Evolutionary conservation across 1,140 invertebrate genomes (phyloP).

Genomic region (Listronotus oregonensis): DNA sequence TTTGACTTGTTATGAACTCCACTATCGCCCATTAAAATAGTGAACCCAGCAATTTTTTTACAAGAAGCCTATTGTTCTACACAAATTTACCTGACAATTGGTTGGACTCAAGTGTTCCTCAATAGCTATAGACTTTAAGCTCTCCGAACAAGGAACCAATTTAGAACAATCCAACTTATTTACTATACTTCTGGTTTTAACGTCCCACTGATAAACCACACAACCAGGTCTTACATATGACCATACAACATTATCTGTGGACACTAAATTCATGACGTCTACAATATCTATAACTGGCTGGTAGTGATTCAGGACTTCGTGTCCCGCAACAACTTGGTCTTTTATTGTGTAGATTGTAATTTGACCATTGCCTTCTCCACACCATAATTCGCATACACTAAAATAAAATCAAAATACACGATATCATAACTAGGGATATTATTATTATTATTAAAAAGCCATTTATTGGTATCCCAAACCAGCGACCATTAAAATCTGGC

Average conservation of each 20-base stretch:
- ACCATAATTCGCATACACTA: constrained; percentile 72
- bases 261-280: constrained; percentile 67
- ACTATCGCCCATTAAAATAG: too few species aligned
- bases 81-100: constrained; percentile 69
- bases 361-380: constrained; percentile 74
- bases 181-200: constrained; percentile 65
- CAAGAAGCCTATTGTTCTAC: too few species aligned
- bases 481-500: too few species aligned
- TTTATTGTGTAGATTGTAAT: constrained; percentile 70
- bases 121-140: constrained; percentile 87
- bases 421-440: too few species aligned
- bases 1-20: too few species aligned
- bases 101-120: constrained; percentile 83
- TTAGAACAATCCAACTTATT: constrained; percentile 91
- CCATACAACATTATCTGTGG: constrained; percentile 68
- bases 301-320: constrained; percentile 66
- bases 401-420: constrained; percentile 29
- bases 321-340: constrained; percentile 64
- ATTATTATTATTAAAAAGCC: too few species aligned
- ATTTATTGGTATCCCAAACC: too few species aligned
- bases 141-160: constrained; percentile 88
- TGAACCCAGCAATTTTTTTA: too few species aligned
- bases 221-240: constrained; percentile 82
- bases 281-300: constrained; percentile 63
- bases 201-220: constrained; percentile 85